Conservation (phyloP, 2,113 vertebrate species). For the Sebastes schlegelii region DNA sequence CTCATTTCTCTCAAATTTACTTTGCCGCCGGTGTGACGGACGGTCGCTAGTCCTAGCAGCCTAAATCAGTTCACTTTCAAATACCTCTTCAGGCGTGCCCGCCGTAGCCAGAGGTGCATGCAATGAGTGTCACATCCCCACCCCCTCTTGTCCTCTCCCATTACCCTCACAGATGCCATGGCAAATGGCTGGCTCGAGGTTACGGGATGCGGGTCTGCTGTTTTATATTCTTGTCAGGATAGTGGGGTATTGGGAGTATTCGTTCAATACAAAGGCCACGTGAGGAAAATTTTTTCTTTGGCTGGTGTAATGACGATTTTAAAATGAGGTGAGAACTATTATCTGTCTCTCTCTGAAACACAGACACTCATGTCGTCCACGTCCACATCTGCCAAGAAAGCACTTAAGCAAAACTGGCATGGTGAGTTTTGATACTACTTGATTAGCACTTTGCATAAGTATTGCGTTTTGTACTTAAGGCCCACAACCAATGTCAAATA, state of each 20-base stretch:
- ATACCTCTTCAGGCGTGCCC: constrained; percentile 70
- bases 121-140: constrained; percentile 71
- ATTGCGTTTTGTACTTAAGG: constrained; percentile 67
- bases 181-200: constrained; percentile 71
- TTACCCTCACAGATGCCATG: constrained; percentile 78
- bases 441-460: constrained; percentile 72
- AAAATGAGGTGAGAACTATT: constrained; percentile 65
- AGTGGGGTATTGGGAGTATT: constrained; percentile 44
- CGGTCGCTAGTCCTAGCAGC: constrained; percentile 68
- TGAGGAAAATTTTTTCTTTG: constrained; percentile 55
- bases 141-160: constrained; percentile 76
- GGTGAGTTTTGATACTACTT: constrained; percentile 71
- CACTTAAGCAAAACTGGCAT: constrained; percentile 76
- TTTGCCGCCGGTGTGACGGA: constrained; percentile 75
- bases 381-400: constrained; percentile 76
- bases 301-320: constrained; percentile 50
- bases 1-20: constrained; percentile 80
- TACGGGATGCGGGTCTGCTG: constrained; percentile 58
- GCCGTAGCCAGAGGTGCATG: constrained; percentile 66
- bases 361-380: constrained; percentile 43
- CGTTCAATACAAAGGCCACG: constrained; percentile 47
- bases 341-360: constrained; percentile 30
- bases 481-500: constrained; percentile 69
- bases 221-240: constrained; percentile 77
- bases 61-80: constrained; percentile 79